Evolutionary conservation across 2,797 vertebrate species (phyloP), one percentile per base, ranked within the genome.

Genomic region (Australoheros facetus): DNA sequence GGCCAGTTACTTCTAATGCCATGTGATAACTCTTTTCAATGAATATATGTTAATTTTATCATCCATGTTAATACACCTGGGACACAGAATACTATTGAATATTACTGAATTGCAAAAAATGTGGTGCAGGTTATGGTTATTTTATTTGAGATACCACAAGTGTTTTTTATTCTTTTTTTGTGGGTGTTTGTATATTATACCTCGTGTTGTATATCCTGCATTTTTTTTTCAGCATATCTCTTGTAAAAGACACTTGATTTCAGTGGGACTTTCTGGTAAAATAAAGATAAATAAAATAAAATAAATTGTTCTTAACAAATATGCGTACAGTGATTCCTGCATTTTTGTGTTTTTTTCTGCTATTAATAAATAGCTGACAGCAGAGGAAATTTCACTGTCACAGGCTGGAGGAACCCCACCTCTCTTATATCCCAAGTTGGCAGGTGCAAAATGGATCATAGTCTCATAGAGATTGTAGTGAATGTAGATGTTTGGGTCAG

Each of bases 401-500:
- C 26, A 3, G 26, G 26, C 26, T 26, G 26, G 26, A 26, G 26
- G 26, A 26, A 26, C 26, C 26, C 26, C 26, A 26, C 26, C 26
- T 26, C 98, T 97, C 45, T 80, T 75, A 13, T 95, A 95, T 51
- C 98, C 98, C 53, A 98, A 78, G 78, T 98, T 99, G 10, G 98
- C 98, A 8, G 97, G 97, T 0, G 97, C 97, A 86, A 99, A 99
- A 3, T 89, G 95, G 79, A 99, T 94, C 2, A 90, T 94, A 13
- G 94, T 97, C 88, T 97, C 97, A 37, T 96, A 97, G 86, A 98
- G 85, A 3, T 97, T 97, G 92, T 98, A 99, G 54, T 86, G 94
- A 74, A 99, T 71, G 80, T 98, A 96, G 91, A 99, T 82, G 75
- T 97, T 98, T 8, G 98, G 97, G 90, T 99, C 98, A 3, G 95